Percentiles rank a stretch among this genome's conserved stretches.
phyloP scores from a whole-genome alignment of 2,797 vertebrate genomes.

The Fistularia commersonii region DNA sequence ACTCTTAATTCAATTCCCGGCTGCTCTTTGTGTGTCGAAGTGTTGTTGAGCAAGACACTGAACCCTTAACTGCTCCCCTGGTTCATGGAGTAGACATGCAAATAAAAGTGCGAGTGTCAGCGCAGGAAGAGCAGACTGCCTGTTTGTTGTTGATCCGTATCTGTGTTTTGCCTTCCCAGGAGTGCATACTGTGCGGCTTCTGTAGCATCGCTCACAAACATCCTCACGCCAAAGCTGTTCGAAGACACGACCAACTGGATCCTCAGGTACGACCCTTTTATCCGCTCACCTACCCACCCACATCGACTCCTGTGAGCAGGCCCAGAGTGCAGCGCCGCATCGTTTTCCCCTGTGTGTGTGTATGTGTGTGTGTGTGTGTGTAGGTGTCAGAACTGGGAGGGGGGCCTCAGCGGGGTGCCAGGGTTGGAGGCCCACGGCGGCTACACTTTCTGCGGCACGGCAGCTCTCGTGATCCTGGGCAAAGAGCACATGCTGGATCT shows the following conservation, averaged over 20 bases:
- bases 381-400: slow-evolving; percentile 99
- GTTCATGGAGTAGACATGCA: too few relatives aligned
- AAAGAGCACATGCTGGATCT: slow-evolving; percentile 90
- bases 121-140: slow-evolving; percentile 11
- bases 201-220: slow-evolving; percentile 90
- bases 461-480: slow-evolving; percentile 89
- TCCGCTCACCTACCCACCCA: background rate
- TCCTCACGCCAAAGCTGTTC: slow-evolving; percentile 82
- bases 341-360: too few relatives aligned
- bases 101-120: background rate
- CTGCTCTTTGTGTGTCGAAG: too few relatives aligned
- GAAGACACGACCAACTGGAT: slow-evolving; percentile 91
- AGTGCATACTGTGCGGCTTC: slow-evolving; percentile 92
- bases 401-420: slow-evolving; percentile 89
- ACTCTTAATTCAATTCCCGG: too few relatives aligned
- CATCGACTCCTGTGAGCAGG: background rate
- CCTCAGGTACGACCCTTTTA: slow-evolving; percentile 62
- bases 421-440: slow-evolving; percentile 95
- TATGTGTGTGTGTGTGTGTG: background rate
- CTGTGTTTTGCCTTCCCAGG: slow-evolving; percentile 51
- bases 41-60: too few relatives aligned
- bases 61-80: too few relatives aligned
- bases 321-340: background rate
- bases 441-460: slow-evolving; percentile 94
- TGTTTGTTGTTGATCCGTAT: background rate